phyloP scores from a whole-genome alignment of 2,113 vertebrate genomes.

The Cranoglanis bouderius region DNA sequence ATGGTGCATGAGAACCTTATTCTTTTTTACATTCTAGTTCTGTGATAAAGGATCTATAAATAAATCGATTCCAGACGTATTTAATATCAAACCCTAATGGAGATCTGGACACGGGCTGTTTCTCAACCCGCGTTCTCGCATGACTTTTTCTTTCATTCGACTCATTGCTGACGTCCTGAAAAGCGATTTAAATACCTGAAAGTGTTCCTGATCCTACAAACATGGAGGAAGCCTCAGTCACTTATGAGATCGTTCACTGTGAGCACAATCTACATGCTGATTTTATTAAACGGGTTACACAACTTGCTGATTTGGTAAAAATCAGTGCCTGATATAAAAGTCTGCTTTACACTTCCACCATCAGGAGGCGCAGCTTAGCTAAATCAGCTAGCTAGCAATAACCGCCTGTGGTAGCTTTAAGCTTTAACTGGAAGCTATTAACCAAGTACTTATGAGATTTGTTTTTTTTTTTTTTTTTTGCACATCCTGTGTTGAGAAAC shows the following conservation, averaged over 20 bases:
- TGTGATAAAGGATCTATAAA: slow-evolving; percentile 28
- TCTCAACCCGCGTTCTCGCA: background rate
- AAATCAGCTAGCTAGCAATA: slow-evolving; percentile 3
- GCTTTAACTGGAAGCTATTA: slow-evolving; percentile 2
- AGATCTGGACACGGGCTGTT: background rate
- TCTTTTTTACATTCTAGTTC: slow-evolving; percentile 21
- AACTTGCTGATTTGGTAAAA: background rate
- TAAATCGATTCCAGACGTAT: background rate
- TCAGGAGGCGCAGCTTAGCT: background rate
- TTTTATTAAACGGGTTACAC: background rate
- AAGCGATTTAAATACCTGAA: background rate
- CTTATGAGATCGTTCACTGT: background rate
- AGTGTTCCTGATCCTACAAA: background rate
- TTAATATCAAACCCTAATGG: background rate
- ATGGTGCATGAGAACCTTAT: slow-evolving; percentile 2
- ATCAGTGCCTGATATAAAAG: background rate
- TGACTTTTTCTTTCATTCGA: background rate
- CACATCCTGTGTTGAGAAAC: background rate
- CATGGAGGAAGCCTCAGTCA: background rate
- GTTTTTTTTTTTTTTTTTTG: background rate
- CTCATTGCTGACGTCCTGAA: background rate
- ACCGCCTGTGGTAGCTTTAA: background rate
- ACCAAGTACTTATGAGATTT: background rate
- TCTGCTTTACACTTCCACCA: background rate
- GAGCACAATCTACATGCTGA: background rate